A percentile compares a stretch with the other conserved stretches of the same genome.
Evolutionary conservation across 2,797 vertebrate species (phyloP).

Genomic region (Eurystomus glaucurus): DNA sequence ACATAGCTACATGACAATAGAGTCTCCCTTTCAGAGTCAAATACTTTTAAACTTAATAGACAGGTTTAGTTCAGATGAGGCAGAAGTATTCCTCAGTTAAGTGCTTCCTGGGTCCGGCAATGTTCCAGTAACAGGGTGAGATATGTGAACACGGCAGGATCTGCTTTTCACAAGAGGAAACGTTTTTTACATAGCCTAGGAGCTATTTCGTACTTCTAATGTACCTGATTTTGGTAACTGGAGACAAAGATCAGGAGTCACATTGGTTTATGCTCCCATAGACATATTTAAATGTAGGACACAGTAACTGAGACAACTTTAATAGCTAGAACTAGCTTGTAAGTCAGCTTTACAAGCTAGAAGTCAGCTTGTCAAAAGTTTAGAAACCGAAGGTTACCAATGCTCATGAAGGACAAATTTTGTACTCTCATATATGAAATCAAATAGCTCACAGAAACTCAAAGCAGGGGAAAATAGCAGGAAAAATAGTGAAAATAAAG

Average conservation of each 20-base stretch:
- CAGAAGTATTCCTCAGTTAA: neutral
- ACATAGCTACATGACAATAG: neutral
- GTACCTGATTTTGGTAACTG: neutral
- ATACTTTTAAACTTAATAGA: neutral
- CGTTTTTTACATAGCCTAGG: neutral
- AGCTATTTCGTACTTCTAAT: neutral
- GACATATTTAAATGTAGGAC: neutral
- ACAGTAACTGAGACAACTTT: neutral
- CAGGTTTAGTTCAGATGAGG: neutral
- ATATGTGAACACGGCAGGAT: neutral
- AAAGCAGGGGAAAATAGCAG: neutral
- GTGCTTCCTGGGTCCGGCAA: neutral
- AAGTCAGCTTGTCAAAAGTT: neutral
- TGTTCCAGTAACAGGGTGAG: neutral
- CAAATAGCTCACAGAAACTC: neutral
- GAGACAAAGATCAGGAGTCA: neutral
- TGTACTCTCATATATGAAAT: neutral
- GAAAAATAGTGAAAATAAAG: neutral
- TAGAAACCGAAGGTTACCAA: neutral
- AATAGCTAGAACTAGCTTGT: neutral
- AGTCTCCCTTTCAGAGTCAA: neutral
- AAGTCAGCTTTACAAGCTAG: neutral
- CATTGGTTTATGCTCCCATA: neutral
- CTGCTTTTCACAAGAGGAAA: neutral
- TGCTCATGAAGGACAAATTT: neutral